Base-by-base conservation (phyloP, 2,888 invertebrate genomes). In the Trimorus sp. region DNA sequence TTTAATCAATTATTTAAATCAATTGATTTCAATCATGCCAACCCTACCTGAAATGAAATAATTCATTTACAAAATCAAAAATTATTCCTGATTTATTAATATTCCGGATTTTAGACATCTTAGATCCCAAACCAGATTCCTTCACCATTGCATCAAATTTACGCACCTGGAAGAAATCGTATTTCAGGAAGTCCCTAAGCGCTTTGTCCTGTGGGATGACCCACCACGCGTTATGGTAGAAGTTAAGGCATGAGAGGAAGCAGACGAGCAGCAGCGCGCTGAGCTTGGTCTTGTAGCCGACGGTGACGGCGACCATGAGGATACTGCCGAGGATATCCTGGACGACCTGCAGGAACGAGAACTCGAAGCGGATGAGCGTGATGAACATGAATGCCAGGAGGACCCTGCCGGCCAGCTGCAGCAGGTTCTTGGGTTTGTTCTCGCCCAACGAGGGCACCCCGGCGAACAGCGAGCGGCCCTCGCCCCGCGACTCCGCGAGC, bases 191-290 rank as follows among this genome's bases (percentile, higher is more conserved):
- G 93, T 99, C 99, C 92, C 99, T 94, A 87, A 99, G 95, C 70
- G 99, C 98, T 89, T 98, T 98, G 92, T 98, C 97, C 7, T 96
- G 94, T 4, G 99, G 98, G 91, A 99, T 96, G 88, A 95, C 94
- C 99, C 99, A 99, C 97, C 98, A 99, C 85, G 98, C 97, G 92
- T 99, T 99, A 92, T 99, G 97, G 92, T 98, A 99, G 86, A 99
- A 94, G 93, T 99, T 99, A 88, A 99, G 95, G 58, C 95, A 93
- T 4, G 96, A 94, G 66, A 99, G 94, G 92, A 99, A 95, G 63
- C 97, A 91, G 66, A 99, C 99, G 84, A 99, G 94, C 90, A 98
- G 95, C 84, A 99, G 94, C 49, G 99, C 98, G 74, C 98, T 98
- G 89, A 99, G 94, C 93, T 99, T 99, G 54, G 99, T 99, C 93